Conservation (phyloP, 1,140 invertebrate species). For the Pseudomyrmex gracilis region DNA sequence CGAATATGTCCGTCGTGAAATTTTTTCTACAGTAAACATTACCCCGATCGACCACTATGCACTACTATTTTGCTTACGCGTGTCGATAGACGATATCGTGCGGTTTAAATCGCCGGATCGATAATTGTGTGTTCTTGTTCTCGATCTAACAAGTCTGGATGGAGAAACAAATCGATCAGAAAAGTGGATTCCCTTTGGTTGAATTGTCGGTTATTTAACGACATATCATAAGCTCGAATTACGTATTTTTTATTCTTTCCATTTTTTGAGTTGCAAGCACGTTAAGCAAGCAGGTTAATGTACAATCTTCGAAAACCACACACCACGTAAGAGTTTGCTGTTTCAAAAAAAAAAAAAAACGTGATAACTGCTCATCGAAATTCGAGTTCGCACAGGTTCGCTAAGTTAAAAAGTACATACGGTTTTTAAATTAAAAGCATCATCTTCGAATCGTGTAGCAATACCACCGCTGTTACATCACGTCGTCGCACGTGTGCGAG, state of each 20-base stretch:
- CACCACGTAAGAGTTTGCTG: too few relatives aligned
- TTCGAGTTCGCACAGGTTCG: too few relatives aligned
- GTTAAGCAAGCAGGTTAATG: too few relatives aligned
- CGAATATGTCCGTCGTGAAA: not conserved
- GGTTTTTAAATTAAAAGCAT: not conserved
- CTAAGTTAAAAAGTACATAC: not conserved
- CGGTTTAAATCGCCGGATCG: not conserved
- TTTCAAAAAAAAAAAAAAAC: too few relatives aligned
- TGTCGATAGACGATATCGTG: constrained; percentile 11
- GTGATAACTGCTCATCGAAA: too few relatives aligned
- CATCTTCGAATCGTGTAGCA: not conserved
- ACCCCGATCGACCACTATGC: not conserved
- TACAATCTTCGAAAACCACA: too few relatives aligned
- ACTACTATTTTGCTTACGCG: constrained; percentile 14
- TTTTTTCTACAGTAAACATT: not conserved
- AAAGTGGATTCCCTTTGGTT: not conserved
- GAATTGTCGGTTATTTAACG: not conserved
- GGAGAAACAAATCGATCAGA: not conserved
- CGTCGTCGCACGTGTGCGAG: not conserved
- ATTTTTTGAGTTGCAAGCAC: not conserved
- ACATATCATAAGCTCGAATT: not conserved
- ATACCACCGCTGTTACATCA: not conserved
- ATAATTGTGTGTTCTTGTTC: constrained; percentile 24
- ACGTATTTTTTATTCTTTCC: not conserved
- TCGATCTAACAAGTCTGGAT: not conserved